Percentiles rank a stretch among this genome's conserved stretches.
phyloP scores from a whole-genome alignment of 2,888 invertebrate genomes.

The Polydrusus tereticollis region DNA sequence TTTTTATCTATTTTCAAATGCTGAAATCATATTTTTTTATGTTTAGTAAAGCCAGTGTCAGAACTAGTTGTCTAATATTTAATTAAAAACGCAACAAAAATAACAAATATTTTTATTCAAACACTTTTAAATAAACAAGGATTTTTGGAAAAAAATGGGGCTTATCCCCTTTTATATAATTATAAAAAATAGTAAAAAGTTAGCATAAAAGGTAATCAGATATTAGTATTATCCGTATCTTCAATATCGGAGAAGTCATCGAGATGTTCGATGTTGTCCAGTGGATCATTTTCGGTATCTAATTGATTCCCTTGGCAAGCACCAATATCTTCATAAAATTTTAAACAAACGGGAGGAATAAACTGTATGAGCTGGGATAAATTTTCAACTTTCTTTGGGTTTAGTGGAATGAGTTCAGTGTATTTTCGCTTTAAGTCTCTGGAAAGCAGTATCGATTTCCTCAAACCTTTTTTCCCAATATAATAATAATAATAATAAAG shows the following conservation, averaged over 20 bases:
- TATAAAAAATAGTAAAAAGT: not conserved
- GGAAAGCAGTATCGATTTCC: not conserved
- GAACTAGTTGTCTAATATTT: no score
- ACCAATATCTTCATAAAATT: constrained; percentile 26
- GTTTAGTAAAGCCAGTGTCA: no score
- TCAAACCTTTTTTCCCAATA: constrained; percentile 24
- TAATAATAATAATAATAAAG: no score
- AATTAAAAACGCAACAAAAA: no score
- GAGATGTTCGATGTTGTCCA: constrained; percentile 27
- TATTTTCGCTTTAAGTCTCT: constrained; percentile 20
- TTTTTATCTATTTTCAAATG: no score
- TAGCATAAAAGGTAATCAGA: not conserved
- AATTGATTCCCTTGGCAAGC: constrained; percentile 17
- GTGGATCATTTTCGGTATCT: constrained; percentile 22
- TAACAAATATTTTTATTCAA: no score
- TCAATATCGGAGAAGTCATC: constrained; percentile 15
- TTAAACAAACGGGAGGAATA: constrained; percentile 9
- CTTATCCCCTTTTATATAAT: constrained; percentile 11
- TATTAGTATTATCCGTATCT: not conserved
- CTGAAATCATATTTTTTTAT: no score
- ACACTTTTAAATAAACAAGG: no score
- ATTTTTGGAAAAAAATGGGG: not conserved
- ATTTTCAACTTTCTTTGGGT: constrained; percentile 12
- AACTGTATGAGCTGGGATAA: not conserved
- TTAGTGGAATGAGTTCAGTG: constrained; percentile 11